Percentiles rank a stretch among this genome's conserved stretches.
Conservation (phyloP, 2,888 invertebrate genomes). For the Shargacucullia verbasci region DNA sequence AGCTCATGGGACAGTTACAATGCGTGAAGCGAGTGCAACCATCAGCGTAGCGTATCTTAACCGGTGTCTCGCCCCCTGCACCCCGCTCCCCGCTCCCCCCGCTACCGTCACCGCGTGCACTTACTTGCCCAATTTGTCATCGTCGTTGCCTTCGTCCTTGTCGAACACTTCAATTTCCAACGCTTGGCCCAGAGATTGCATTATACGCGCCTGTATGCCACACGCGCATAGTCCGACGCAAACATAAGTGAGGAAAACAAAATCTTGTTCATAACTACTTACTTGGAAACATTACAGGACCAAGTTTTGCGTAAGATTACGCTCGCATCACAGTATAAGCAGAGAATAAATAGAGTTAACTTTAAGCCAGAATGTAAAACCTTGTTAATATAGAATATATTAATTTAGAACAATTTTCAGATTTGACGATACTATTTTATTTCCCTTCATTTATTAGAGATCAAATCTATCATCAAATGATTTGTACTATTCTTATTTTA, state of each 20-base stretch:
- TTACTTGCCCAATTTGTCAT: constrained; percentile 97
- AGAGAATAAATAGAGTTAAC: constrained; percentile 12
- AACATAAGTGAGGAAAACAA: constrained; percentile 86
- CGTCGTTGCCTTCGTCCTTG: constrained; percentile 95
- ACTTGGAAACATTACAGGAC: constrained; percentile 40
- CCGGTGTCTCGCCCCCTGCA: constrained; percentile 21
- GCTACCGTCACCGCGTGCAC: constrained; percentile 66
- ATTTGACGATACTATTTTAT: background rate
- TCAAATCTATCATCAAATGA: no score
- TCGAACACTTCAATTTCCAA: constrained; percentile 94
- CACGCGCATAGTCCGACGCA: constrained; percentile 81
- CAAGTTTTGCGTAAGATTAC: constrained; percentile 39
- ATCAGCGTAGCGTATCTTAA: constrained; percentile 44
- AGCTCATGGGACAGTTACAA: constrained; percentile 49
- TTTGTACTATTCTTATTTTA: no score
- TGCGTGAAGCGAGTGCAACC: constrained; percentile 62
- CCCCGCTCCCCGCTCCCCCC: background rate
- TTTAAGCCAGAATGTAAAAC: constrained; percentile 43
- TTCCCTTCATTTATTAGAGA: background rate
- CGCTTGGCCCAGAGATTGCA: constrained; percentile 92
- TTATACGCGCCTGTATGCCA: constrained; percentile 86
- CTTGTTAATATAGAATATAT: constrained; percentile 24
- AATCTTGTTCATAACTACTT: constrained; percentile 78
- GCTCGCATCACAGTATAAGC: constrained; percentile 29
- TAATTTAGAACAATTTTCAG: no score